Conservation (phyloP, 53 echinoderm and acorn worm genomes). For the Paelopatides confundens region DNA sequence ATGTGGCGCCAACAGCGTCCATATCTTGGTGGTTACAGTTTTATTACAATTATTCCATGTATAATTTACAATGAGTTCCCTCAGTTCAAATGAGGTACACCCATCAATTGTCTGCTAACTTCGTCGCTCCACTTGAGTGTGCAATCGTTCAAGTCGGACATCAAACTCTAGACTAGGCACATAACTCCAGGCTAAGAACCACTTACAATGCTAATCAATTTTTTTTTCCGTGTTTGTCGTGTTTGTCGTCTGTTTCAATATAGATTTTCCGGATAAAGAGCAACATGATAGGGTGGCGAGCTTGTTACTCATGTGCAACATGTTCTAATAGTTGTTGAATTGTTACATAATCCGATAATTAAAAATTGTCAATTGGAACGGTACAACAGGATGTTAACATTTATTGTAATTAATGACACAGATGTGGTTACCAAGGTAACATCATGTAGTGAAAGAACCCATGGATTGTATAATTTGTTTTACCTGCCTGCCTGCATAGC, state of each 20-base stretch:
- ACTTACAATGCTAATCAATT: slow-evolving; percentile 27
- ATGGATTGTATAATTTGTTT: too few species aligned
- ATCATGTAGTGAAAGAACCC: too few species aligned
- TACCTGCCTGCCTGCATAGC: too few species aligned
- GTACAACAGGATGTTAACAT: background rate
- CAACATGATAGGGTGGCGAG: background rate
- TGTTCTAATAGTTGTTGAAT: background rate
- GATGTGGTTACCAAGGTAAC: background rate
- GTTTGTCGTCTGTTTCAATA: background rate
- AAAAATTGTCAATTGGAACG: background rate
- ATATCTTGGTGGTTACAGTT: background rate
- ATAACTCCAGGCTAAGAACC: slow-evolving; percentile 20
- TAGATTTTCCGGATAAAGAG: background rate
- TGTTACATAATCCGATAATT: background rate
- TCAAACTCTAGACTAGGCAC: background rate
- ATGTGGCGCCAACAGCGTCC: slow-evolving; percentile 36
- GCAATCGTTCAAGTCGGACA: background rate
- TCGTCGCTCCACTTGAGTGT: background rate
- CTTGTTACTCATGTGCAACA: background rate
- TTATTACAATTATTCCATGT: slow-evolving; percentile 21
- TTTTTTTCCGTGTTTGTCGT: background rate
- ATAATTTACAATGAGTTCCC: background rate
- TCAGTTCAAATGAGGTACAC: background rate
- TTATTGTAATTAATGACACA: background rate
- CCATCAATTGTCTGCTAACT: background rate